Base-by-base conservation (phyloP, 1,140 invertebrate species). In the Penaeus chinensis region DNA sequence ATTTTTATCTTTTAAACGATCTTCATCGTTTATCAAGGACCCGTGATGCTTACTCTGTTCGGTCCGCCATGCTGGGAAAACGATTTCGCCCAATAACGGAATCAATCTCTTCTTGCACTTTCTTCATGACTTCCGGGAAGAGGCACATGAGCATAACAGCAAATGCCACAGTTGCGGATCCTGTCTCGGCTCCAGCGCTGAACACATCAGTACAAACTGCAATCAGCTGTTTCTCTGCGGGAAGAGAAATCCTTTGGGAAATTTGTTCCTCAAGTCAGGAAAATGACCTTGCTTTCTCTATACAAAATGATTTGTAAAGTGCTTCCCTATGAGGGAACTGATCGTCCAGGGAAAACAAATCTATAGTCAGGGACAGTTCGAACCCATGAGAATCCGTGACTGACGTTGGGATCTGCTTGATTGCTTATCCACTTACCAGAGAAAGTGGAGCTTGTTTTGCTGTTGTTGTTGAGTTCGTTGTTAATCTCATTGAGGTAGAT, bases 101-200 rank as follows among this genome's bases (percentile, higher is more conserved):
- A 90, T 98, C 96, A 20, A 99, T 93, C 92, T 99, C 98, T 71
- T 97, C 95, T 92, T 97, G 96, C 0, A 99, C 95, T 16, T 94
- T 94, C 37, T 93, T 93, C 91, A 97, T 96, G 0, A 96, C 94
- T 80, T 97, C 95, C 0, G 97, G 97, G 91, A 98, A 94, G 90
- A 96, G 95, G 8, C 98, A 92, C 95, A 98, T 63, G 32, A 79
- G 42, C 54, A 87, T 54, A 18, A 89, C n/a, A 22, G 60, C 76
- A 27, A 84, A 89, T 18, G 78, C 71, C 32, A 89, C 61, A 24
- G 69, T 22, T 0, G 88, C 66, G 32, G 76, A 80, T 16, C 27
- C 62, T 18, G 87, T 89, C 11, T 89, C 87, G 22, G 85, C 91
- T 3, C 94, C 92, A 0, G 94, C 94, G 84, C 95, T 93, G 77